These are phyloP conservation scores for Florisuga fusca DNA, from an alignment of 2,797 vertebrate species.

Conservation along the genomic window DNA sequence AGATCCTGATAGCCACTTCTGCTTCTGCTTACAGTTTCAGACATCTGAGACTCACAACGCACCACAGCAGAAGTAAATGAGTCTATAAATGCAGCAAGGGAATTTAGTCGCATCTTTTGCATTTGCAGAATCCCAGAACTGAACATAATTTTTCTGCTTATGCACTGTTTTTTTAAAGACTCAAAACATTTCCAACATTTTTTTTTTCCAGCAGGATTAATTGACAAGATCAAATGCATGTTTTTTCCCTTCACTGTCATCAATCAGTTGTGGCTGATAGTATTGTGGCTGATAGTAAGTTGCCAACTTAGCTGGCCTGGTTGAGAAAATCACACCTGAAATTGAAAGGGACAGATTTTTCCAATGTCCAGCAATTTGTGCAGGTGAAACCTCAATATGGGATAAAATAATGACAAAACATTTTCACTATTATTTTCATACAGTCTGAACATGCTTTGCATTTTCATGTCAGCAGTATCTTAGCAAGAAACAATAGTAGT, in stretches of 20 bases:
- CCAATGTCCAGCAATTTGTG: too few relatives aligned
- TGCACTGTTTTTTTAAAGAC: background rate
- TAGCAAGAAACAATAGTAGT: background rate
- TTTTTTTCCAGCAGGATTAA: background rate
- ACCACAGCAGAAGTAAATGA: background rate
- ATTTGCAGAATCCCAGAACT: background rate
- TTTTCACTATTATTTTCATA: background rate
- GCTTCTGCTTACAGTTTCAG: background rate
- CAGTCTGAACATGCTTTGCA: background rate
- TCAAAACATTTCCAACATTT: background rate
- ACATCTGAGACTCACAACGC: accelerated
- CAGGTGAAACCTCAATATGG: background rate
- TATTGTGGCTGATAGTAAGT: background rate
- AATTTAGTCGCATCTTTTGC: background rate
- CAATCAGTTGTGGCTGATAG: accelerated
- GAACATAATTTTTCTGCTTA: background rate
- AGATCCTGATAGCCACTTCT: background rate
- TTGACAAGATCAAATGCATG: background rate
- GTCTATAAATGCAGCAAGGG: background rate
- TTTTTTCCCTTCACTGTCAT: background rate
- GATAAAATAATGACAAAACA: background rate
- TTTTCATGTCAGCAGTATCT: background rate
- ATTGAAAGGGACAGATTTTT: background rate
- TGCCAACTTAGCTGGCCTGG: background rate
- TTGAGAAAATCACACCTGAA: background rate